Evolutionary conservation across 2,888 invertebrate genomes (phyloP), one percentile per base, ranked within the genome.

Genomic region (Drosophila anomalata): DNA sequence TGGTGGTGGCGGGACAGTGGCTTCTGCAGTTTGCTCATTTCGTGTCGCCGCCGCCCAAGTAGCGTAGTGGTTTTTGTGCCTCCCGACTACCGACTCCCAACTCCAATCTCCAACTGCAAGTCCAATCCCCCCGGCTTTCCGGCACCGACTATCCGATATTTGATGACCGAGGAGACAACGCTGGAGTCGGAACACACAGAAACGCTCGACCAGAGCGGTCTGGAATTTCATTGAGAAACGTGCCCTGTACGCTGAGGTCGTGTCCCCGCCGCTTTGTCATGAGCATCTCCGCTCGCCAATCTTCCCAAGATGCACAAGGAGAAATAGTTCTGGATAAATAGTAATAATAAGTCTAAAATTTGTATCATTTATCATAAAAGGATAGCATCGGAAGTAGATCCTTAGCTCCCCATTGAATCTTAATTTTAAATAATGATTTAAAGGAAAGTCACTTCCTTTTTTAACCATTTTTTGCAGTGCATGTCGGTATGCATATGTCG

Each of bases 161-260:
- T 89, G 90, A 87, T 88, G 88, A 87, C 82, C 84, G 79, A 70
- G 77, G 88, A 88, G 89, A 90, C 89, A 90, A 87, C 78, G 80
- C 76, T 80, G 79, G 86, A 88, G 88, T 88, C 78, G 78, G 89
- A 89, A 89, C 89, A 89, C 89, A 90, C 90, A 90, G 87, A 88
- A 89, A 87, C 77, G 75, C 62, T 67, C 47, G 63, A 54, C 61
- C 58, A 70, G 60, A 68, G 61, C 78, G 75, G 78, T 73, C 79
- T 81, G 87, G 88, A 87, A 88, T 87, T 87, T 87, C 87, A 87
- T 87, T 87, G 77, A 87, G 87, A 87, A 87, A 87, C 87, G 87
- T 88, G 88, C 81, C 76, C 81, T 75, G 86, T 87, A 74, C 76
- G 72, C 67, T 76, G 78, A 83, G 85, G 78, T 85, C 85, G 86